Conservation (phyloP, 2,797 vertebrate genomes). For the Morelia viridis region DNA sequence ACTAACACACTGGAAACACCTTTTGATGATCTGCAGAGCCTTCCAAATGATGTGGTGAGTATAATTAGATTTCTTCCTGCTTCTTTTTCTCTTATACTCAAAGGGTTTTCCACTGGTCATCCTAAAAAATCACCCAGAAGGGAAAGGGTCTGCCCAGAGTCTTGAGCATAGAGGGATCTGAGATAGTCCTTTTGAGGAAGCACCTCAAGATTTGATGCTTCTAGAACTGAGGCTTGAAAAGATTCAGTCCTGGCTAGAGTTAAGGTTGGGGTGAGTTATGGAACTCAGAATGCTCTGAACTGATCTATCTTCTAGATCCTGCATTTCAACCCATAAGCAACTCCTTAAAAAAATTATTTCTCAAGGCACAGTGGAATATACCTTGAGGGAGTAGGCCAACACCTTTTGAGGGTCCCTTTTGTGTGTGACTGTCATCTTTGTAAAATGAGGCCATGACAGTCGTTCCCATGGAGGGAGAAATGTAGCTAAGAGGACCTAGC, state of each 20-base stretch:
- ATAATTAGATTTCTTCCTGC: neutral
- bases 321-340: neutral
- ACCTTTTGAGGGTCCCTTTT: no score
- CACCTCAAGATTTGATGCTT: neutral
- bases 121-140: neutral
- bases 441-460: no score
- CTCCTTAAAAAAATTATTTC: neutral
- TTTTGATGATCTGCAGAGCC: constrained; percentile 93
- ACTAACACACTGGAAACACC: constrained; percentile 95
- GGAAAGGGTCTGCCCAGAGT: neutral
- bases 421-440: no score
- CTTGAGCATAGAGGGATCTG: neutral
- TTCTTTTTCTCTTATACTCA: neutral
- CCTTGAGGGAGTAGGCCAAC: neutral
- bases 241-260: no score
- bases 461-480: neutral
- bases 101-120: neutral
- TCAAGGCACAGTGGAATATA: neutral
- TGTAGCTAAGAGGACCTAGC: neutral
- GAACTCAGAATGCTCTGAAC: neutral
- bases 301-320: neutral
- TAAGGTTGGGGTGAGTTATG: neutral
- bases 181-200: neutral
- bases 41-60: constrained; percentile 95
- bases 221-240: neutral